Evolutionary conservation across 2,113 vertebrate species (phyloP).

Genomic region (Apistogramma diplotaenia): DNA sequence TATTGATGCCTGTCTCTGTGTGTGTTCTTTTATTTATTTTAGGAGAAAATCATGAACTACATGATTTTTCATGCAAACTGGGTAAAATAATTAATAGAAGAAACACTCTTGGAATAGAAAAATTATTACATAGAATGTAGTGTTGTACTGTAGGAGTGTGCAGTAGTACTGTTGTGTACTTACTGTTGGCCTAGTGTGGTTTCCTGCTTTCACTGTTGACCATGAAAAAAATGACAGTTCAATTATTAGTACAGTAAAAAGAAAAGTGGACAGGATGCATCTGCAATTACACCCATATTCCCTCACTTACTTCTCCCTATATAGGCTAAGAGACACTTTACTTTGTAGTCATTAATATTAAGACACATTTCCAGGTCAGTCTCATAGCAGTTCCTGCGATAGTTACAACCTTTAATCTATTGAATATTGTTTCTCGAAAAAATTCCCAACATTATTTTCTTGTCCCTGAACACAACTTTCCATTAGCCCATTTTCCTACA

Average conservation of each 20-base stretch:
- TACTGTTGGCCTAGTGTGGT: not conserved
- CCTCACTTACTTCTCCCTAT: not conserved
- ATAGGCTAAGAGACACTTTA: not conserved
- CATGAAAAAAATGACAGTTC: not conserved
- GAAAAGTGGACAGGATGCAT: not conserved
- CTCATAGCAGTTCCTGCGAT: not conserved
- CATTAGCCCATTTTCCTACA: not conserved
- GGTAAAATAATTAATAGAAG: not conserved
- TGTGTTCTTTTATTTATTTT: not conserved
- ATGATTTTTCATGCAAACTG: not conserved
- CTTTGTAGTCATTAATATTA: not conserved
- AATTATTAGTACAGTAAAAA: not conserved
- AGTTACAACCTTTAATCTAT: not conserved
- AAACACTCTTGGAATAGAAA: not conserved
- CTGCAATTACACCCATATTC: not conserved
- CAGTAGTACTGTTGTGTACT: not conserved
- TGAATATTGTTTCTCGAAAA: not conserved
- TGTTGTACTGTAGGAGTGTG: too few species aligned
- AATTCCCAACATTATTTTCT: not conserved
- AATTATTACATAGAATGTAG: not conserved
- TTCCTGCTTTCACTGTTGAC: not conserved
- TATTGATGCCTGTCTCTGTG: conserved; percentile 9
- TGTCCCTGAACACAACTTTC: not conserved
- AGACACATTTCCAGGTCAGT: not conserved
- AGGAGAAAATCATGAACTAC: not conserved